Percentiles rank a stretch among this genome's conserved stretches.
Evolutionary conservation across 2,888 invertebrate genomes (phyloP).

Genomic region (Tipula helvola): DNA sequence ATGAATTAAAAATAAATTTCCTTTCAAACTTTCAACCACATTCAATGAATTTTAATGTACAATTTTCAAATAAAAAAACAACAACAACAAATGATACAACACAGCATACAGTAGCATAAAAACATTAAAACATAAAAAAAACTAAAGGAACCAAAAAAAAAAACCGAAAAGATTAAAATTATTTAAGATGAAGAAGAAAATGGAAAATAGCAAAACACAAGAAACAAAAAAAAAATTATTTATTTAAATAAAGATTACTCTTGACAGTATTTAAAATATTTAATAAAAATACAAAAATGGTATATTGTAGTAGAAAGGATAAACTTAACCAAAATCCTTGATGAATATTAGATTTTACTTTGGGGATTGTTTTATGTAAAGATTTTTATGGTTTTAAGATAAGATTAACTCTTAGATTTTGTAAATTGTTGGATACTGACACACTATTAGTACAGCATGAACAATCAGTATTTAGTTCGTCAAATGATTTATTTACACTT

Average conservation of each 20-base stretch:
- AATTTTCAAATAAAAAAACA: neutral
- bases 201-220: neutral
- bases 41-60: neutral
- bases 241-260: neutral
- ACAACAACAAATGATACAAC: neutral
- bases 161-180: neutral
- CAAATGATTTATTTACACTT: neutral
- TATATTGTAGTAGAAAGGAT: neutral
- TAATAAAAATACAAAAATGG: neutral
- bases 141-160: neutral
- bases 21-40: neutral
- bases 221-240: neutral
- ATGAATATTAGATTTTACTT: neutral
- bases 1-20: neutral
- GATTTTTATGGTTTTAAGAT: neutral
- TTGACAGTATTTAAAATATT: neutral
- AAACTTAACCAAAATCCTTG: neutral
- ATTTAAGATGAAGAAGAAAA: neutral
- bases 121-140: neutral
- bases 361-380: neutral
- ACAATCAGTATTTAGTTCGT: neutral
- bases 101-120: neutral
- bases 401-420: neutral
- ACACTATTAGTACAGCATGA: neutral
- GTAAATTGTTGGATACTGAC: neutral